Evolutionary conservation across 2,113 vertebrate genomes (phyloP).

Genomic region (Centropus bengalensis): DNA sequence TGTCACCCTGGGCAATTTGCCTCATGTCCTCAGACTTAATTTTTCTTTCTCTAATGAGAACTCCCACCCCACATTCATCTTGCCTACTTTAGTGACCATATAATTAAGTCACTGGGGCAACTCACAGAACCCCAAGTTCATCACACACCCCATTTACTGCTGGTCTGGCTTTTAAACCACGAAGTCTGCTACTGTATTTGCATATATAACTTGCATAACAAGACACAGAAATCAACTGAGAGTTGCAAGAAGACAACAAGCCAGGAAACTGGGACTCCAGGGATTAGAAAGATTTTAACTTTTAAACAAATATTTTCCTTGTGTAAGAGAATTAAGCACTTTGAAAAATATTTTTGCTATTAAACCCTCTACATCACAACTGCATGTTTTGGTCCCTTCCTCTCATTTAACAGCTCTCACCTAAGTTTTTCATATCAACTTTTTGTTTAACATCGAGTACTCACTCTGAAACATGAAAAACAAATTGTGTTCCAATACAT

Average conservation of each 20-base stretch:
- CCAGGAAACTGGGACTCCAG: not conserved
- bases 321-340: not conserved
- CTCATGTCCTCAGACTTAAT: not conserved
- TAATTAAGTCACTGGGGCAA: not conserved
- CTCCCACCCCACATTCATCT: not conserved
- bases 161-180: not conserved
- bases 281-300: not conserved
- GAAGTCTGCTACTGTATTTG: not conserved
- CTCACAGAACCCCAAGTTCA: not conserved
- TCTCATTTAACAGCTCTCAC: not conserved
- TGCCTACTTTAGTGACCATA: not conserved
- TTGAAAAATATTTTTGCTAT: not conserved
- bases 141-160: not conserved
- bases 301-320: not conserved
- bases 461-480: not conserved
- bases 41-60: not conserved
- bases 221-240: not conserved
- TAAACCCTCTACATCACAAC: not conserved
- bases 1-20: not conserved
- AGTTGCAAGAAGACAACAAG: not conserved
- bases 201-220: not conserved
- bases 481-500: not conserved
- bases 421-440: not conserved
- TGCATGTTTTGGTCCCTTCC: not conserved
- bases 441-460: not conserved